These are phyloP conservation scores for Erpobdella octoculata DNA, from an alignment of 2,888 invertebrate genomes.

Conservation along the genomic window DNA sequence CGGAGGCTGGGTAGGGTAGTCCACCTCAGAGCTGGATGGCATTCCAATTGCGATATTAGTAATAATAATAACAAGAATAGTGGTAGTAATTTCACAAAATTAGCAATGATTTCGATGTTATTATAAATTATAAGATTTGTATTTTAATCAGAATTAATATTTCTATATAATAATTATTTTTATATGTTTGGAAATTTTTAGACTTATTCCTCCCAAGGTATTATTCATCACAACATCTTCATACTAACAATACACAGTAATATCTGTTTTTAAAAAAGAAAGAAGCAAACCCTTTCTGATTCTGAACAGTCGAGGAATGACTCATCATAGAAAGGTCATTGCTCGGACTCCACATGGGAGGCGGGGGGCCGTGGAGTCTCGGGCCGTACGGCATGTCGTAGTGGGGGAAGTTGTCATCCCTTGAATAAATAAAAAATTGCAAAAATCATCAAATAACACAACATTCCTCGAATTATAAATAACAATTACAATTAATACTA, in stretches of 20 bases:
- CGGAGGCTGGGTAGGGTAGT: constrained; percentile 72
- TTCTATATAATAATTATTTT: no score
- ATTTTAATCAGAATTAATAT: no score
- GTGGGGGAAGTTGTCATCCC: constrained; percentile 41
- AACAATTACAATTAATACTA: constrained; percentile 6
- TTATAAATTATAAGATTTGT: no score
- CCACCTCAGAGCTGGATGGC: constrained; percentile 31
- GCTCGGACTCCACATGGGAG: constrained; percentile 38
- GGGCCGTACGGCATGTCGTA: constrained; percentile 40
- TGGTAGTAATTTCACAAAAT: no score
- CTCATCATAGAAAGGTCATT: constrained; percentile 24
- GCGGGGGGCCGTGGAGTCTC: constrained; percentile 33
- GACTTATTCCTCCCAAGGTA: no score
- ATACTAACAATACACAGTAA: no score
- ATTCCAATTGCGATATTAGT: no score
- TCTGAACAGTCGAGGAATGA: neutral
- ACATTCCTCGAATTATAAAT: neutral
- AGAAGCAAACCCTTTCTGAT: constrained; percentile 11
- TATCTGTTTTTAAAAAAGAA: no score
- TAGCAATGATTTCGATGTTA: no score
- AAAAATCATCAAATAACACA: neutral
- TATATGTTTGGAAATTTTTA: no score
- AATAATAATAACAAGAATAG: no score
- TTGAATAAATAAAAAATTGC: constrained; percentile 31
- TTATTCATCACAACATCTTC: no score